Evolutionary conservation across 2,113 vertebrate genomes (phyloP), one percentile per base, ranked within the genome.

Genomic region (Dendrocopos noguchii): DNA sequence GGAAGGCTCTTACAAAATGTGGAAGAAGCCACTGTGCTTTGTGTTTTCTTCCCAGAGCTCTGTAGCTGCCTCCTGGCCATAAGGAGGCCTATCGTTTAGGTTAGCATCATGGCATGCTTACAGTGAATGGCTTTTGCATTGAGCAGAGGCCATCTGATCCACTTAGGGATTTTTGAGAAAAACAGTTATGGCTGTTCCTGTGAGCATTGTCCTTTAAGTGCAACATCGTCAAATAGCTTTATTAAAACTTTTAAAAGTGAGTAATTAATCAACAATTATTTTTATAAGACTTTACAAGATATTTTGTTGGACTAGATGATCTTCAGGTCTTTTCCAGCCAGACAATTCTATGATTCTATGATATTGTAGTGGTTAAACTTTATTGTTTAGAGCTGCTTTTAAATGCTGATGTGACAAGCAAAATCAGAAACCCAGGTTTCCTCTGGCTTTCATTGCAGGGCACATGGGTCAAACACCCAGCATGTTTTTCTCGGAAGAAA

Each of bases 401-500:
- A 87, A 77, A 87, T 56, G 31, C 46, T 81, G 63, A n/a, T 82
- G 56, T n/a, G 84, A 22, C 31, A 84, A 84, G 29, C 47, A 21
- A 91, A 78, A 65, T 65, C 16, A 68, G 81, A 57, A 78, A 64
- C 90, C 87, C 67, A 77, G 44, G 72, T 72, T 91, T 92, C 83
- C 65, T 42, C 82, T 88, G 52, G 39, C 64, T 97, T 94, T 91
- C 76, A 64, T 91, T 95, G 94, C 67, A 16, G 66, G 53, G 47
- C 67, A 88, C 60, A 52, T 22, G 76, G 72, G 83, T 94, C 70
- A 95, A 88, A 60, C 90, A 84, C 53, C 44, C 68, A 91, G 64
- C 57, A 8, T 74, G 84, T 19, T 56, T 63, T 63, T 95, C 87
- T 96, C 31, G 4, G 75, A 96, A 92, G 94, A 97, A 95, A 79